Evolutionary conservation across 2,113 vertebrate genomes (phyloP), one percentile per base, ranked within the genome.

Genomic region (Tupaia tana): DNA sequence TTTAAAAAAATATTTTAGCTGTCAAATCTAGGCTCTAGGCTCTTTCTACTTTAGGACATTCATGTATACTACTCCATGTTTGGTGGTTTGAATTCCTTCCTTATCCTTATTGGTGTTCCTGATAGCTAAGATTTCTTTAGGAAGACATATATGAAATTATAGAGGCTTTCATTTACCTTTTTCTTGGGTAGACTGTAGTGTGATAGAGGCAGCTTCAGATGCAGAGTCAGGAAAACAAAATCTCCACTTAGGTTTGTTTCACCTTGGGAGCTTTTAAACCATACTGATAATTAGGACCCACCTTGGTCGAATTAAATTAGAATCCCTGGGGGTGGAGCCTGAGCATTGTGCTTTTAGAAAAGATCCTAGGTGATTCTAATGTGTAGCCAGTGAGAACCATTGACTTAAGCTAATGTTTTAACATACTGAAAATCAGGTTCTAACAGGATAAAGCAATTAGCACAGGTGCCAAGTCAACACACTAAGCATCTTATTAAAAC

Each of bases 401-500:
- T 70, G 71, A 54, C 31, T 69, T 83, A 89, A 69, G 10, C 27
- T 96, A 64, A 88, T 22, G 73, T 96, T 93, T 93, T 9, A 59
- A 89, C 82, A 58, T 70, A 24, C 66, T 93, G 89, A 73, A 95
- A 97, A 96, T 87, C 52, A 93, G 97, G 97, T 84, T 90, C 81
- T 94, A 97, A 54, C 67, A 82, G 52, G 91, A 93, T 58, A 92
- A 86, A 96, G 73, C 96, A 98, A 96, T 98, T 98, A 97, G 80
- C 61, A 86, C 97, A 98, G 94, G 95, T 98, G 96, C 81, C 94
- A 98, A 98, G 92, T 97, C 92, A 98, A 95, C 58, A 31, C 74
- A 22, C 91, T 96, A 92, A 97, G 95, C 73, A 96, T 96, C 91
- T 96, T 92, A 94, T 97, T 91, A 96, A 83, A 96, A 90, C 79